Evolutionary conservation across 1,140 invertebrate genomes (phyloP).

Genomic region (Acromyrmex heyeri): DNA sequence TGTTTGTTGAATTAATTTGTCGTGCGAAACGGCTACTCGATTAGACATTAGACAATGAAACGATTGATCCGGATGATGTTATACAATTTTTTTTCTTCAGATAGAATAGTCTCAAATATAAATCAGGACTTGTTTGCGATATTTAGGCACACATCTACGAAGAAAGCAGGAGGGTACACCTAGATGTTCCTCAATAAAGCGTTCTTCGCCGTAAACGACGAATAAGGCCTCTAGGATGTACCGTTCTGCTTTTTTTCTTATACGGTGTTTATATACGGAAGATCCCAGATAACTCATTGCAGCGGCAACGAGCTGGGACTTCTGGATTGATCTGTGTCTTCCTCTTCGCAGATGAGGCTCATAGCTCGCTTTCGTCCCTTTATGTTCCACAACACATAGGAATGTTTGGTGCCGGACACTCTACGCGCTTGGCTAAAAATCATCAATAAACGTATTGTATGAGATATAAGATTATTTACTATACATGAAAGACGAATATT

Average conservation of each 20-base stretch:
- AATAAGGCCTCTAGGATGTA: slow-evolving; percentile 30
- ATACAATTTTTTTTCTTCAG: neutral
- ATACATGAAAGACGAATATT: neutral
- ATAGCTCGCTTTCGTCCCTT: slow-evolving; percentile 15
- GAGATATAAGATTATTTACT: neutral
- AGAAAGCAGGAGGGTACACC: slow-evolving; percentile 13
- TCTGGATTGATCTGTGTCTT: neutral
- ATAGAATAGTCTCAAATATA: neutral
- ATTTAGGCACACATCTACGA: neutral
- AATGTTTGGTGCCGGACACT: slow-evolving; percentile 40
- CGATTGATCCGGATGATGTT: neutral
- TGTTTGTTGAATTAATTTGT: neutral
- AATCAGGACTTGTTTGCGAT: neutral
- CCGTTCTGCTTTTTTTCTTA: slow-evolving; percentile 4
- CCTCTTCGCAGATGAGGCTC: slow-evolving; percentile 19
- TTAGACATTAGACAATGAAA: neutral
- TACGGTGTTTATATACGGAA: neutral
- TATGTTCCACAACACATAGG: slow-evolving; percentile 39
- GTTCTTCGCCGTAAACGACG: neutral
- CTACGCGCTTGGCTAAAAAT: slow-evolving; percentile 24
- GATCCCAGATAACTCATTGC: neutral
- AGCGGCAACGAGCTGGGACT: slow-evolving; percentile 11
- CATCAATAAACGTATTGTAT: neutral
- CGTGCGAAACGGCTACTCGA: neutral
- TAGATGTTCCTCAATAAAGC: slow-evolving; percentile 29